A percentile compares a stretch with the other conserved stretches of the same genome.
phyloP scores from a whole-genome alignment of 2,113 vertebrate genomes.

The Hemiprocne comata region DNA sequence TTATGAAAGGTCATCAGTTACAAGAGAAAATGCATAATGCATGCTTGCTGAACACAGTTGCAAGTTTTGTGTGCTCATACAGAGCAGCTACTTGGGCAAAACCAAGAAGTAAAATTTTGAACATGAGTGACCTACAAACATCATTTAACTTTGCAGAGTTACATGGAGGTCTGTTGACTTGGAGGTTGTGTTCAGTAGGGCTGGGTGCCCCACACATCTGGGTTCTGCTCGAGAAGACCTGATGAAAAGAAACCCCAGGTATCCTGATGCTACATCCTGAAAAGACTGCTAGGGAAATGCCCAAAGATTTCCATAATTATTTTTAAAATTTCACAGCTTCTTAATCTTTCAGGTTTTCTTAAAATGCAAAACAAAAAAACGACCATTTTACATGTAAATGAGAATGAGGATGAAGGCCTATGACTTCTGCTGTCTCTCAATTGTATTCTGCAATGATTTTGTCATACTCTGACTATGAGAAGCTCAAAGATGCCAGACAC shows the following conservation, averaged over 20 bases:
- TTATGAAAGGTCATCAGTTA: constrained; percentile 67
- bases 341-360: neutral
- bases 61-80: neutral
- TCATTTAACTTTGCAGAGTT: neutral
- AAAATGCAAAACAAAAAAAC: neutral
- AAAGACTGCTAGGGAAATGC: neutral
- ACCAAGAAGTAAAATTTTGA: neutral
- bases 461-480: neutral
- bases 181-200: fast-evolving
- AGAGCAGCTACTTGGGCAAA: neutral
- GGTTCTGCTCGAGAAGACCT: neutral
- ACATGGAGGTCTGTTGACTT: neutral
- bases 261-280: too few relatives aligned
- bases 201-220: fast-evolving
- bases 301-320: neutral
- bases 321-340: neutral
- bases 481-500: fast-evolving
- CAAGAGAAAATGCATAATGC: constrained; percentile 56
- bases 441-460: neutral
- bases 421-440: neutral
- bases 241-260: neutral
- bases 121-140: fast-evolving
- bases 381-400: neutral
- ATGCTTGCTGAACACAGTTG: constrained; percentile 1
- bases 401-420: neutral